Evolutionary conservation across 1,140 invertebrate species (phyloP), one percentile per base, ranked within the genome.

Genomic region (Samia ricini): DNA sequence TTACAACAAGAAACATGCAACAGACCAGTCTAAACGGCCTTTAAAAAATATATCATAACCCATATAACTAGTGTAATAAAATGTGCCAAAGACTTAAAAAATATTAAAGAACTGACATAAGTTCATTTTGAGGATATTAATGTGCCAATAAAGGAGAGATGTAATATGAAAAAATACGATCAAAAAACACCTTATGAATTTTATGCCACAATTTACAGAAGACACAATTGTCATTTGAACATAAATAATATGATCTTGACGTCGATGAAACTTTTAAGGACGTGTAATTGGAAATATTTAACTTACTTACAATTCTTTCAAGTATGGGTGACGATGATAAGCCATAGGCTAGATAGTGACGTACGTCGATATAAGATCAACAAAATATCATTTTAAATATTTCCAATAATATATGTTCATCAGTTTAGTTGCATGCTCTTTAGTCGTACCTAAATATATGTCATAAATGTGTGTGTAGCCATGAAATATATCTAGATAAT

Each of bases 381-480:
- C 10, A 0, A 29, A 29, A 29, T 8, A 8, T 29, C 10, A 42
- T 10, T 1, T 12, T 42, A 42, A 42, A 42, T 15, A 42, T 15
- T 42, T 42, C 33, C 33, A 42, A 42, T 15, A 42, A 42, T 15
- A 42, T 26, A 26, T 8, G 26, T 26, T 26, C 26, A 42, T 15
- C 63, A 60, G 62, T 61, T 68, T 86, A 84, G 79, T 73, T 83
- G 81, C 81, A 87, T 85, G 85, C 74, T 81, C 69, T 52, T 12
- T 81, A 85, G 83, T 71, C 57, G 74, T 85, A 78, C 71, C 68
- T 76, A n/a, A n/a, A n/a, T 88, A 77, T 83, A 77, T 74, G 75
- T 85, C 68, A 79, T 88, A 84, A 26, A 64, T 64, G 76, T 83
- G 79, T 85, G 71, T 83, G 77, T 88, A 88, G 85, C 70, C 75